Evolutionary conservation across 2,113 vertebrate genomes (phyloP), one percentile per base, ranked within the genome.

Genomic region (Burhinus bistriatus): DNA sequence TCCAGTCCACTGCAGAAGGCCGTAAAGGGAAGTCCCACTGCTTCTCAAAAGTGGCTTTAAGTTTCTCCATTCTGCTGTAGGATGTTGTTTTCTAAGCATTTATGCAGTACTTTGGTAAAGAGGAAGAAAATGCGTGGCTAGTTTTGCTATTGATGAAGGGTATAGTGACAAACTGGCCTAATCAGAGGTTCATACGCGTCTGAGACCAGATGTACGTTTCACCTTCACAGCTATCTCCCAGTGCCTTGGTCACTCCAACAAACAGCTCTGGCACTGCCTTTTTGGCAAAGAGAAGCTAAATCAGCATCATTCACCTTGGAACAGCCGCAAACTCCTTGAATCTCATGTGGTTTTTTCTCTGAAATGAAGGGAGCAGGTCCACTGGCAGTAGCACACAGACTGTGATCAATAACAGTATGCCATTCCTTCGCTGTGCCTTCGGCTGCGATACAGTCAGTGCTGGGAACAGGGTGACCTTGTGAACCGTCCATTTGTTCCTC

Each of bases 241-340:
- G 88, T 89, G 90, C 76, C 80, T 93, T 97, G 96, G 97, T 97
- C 95, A 97, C 94, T 93, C 21, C 69, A 90, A 93, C 90, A 89
- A 96, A 96, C 85, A 87, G 69, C 90, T 91, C 92, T 94, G 90
- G 88, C 97, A 87, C 72, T 71, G 86, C 68, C 64, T 97, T 92
- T 90, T 96, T 97, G 97, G 97, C 97, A 97, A 97, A 90, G 88
- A 95, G 72, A 42, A 93, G 32, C 92, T 93, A 91, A 95, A 97
- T 84, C 96, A 97, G 97, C 96, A 95, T 97, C 96, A 91, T 89
- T 95, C 92, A 96, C 95, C 95, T 96, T 97, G 97, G 86, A 97
- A 95, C 59, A 96, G 80, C 61, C 12, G 0, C 65, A 97, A 89
- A 45, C 86, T 95, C 97, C 96, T 97, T 97, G 97, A 96, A 79